Evolutionary conservation across 2,113 vertebrate species (phyloP).

Genomic region (Romanogobio albipinnatus): DNA sequence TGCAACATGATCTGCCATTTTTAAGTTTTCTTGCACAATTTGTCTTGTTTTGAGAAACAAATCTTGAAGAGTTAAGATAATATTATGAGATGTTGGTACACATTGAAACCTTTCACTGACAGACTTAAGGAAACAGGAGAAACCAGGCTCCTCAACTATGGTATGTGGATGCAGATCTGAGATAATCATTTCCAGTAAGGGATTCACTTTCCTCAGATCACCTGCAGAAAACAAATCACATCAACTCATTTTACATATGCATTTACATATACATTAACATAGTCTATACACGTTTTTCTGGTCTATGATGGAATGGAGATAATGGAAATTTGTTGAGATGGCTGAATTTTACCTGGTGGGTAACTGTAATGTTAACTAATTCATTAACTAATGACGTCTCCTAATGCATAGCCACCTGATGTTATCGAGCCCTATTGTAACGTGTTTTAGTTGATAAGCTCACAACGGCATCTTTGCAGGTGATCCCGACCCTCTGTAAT

Average conservation of each 20-base stretch:
- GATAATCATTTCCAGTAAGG: conserved; percentile 35
- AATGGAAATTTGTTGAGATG: too few species aligned
- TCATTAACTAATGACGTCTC: too few species aligned
- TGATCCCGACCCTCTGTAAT: too few species aligned
- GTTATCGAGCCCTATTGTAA: too few species aligned
- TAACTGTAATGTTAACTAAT: too few species aligned
- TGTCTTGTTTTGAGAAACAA: conserved; percentile 1
- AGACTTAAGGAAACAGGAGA: neutral
- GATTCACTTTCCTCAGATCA: neutral
- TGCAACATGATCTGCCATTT: neutral
- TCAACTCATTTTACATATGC: neutral
- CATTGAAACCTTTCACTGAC: neutral
- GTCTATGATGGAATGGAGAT: too few species aligned
- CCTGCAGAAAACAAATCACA: neutral
- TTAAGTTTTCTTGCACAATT: neutral
- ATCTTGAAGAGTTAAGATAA: neutral
- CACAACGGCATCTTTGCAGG: too few species aligned
- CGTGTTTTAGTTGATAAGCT: too few species aligned
- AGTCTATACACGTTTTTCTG: too few species aligned
- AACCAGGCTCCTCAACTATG: conserved; percentile 39
- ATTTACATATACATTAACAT: too few species aligned
- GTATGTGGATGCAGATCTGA: conserved; percentile 23
- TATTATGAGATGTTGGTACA: neutral
- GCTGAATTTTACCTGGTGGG: too few species aligned
- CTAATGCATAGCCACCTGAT: too few species aligned